These are phyloP conservation scores for Scotopteryx bipunctaria DNA, from an alignment of 2,888 invertebrate genomes.

Conservation along the genomic window DNA sequence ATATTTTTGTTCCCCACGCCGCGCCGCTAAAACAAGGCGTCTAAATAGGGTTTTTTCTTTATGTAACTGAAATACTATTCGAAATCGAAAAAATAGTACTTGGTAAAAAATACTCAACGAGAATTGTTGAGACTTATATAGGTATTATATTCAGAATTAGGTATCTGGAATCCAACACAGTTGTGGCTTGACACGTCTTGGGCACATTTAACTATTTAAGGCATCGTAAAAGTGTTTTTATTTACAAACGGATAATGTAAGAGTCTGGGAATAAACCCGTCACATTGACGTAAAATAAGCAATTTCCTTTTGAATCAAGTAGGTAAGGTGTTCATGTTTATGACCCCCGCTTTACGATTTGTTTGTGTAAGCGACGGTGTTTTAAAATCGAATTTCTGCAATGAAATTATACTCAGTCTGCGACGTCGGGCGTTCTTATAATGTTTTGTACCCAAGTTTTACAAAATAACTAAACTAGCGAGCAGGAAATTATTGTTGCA, in stretches of 20 bases:
- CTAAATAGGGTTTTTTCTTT: too few relatives aligned
- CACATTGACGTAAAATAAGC: constrained; percentile 78
- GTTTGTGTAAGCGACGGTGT: constrained; percentile 63
- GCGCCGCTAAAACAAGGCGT: too few relatives aligned
- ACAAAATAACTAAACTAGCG: too few relatives aligned
- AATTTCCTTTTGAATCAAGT: constrained; percentile 79
- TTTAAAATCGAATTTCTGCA: constrained; percentile 69
- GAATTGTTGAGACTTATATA: too few relatives aligned
- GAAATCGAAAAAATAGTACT: too few relatives aligned
- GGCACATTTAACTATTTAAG: constrained; percentile 41
- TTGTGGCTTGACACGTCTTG: not conserved
- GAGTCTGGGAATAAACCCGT: constrained; percentile 62
- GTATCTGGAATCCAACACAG: not conserved
- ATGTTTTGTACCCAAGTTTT: too few relatives aligned
- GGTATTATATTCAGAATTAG: too few relatives aligned
- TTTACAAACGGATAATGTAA: constrained; percentile 67
- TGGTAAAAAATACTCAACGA: too few relatives aligned
- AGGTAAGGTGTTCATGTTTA: constrained; percentile 75
- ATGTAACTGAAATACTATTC: too few relatives aligned
- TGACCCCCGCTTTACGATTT: constrained; percentile 74
- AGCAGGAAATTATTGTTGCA: too few relatives aligned
- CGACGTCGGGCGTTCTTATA: constrained; percentile 38
- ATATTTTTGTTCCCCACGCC: too few relatives aligned
- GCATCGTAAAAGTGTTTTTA: constrained; percentile 71
- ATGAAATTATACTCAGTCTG: constrained; percentile 51